Percentiles rank a stretch among this genome's conserved stretches.
Conservation (phyloP, 2,113 vertebrate genomes). For the Takifugu bimaculatus region DNA sequence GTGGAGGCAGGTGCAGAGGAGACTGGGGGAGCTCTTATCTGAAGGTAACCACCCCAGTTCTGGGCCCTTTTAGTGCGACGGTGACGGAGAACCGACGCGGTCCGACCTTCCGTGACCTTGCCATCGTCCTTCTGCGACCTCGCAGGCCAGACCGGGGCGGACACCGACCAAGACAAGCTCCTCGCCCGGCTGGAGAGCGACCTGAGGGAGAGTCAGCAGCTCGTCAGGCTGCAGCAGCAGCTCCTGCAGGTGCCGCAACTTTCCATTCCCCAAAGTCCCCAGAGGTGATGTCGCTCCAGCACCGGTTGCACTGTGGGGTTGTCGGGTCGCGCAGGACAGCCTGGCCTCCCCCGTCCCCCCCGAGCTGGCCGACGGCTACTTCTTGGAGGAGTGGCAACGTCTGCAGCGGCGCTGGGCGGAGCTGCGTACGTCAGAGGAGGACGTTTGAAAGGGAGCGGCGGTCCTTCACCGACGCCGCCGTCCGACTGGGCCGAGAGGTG, state of each 20-base stretch:
- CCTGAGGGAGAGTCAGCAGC: constrained; percentile 66
- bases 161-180: constrained; percentile 77
- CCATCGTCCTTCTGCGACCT: too few relatives aligned
- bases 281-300: neutral
- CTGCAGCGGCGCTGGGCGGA: constrained; percentile 61
- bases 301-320: neutral
- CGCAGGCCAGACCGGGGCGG: constrained; percentile 37
- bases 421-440: constrained; percentile 64
- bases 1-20: constrained; percentile 67
- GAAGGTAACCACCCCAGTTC: too few relatives aligned
- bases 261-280: neutral
- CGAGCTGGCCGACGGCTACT: constrained; percentile 67
- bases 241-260: constrained; percentile 68
- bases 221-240: constrained; percentile 70
- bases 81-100: too few relatives aligned
- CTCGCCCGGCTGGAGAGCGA: constrained; percentile 69
- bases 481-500: constrained; percentile 77
- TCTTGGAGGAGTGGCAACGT: constrained; percentile 77
- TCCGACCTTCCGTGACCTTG: too few relatives aligned
- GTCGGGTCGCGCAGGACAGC: constrained; percentile 55
- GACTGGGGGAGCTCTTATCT: too few relatives aligned
- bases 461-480: constrained; percentile 78
- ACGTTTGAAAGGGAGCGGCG: constrained; percentile 75
- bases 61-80: too few relatives aligned
- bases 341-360: constrained; percentile 34